Base-by-base conservation (phyloP, 2,113 vertebrate species). In the Heterotis niloticus region DNA sequence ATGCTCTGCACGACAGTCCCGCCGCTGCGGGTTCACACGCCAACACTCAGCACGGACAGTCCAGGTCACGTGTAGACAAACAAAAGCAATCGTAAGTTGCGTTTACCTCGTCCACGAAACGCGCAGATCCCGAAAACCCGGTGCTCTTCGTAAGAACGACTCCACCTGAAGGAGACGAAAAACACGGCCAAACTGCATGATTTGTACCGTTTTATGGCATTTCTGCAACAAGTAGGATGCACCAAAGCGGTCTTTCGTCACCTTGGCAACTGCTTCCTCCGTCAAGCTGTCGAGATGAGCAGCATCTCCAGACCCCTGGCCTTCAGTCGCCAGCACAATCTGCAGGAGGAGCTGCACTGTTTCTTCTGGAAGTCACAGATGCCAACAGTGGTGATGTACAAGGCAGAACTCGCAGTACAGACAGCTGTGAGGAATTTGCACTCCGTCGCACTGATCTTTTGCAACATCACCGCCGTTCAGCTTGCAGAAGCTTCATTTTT, bases 51-150 rank as follows among this genome's bases (percentile, higher is more conserved):
- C 18, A 64, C 11, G 16, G n/a, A 64, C 29, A 44, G 17, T 1
- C 23, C 16, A 59, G 12, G 1, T 7, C 29, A 76, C 16, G 29
- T 28, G 60, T 7, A 13, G n/a, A 76, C 13, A 75, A 68, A 51
- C 2, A 56, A 26, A 9, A 68, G 60, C 13, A 16, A 16, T 5
- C 14, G 24, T 23, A 44, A 67, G 13, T 59, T 23, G 20, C 16
- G 20, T 85, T n/a, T 83, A 93, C 93, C 92, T 93, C 85, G 87
- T 89, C 89, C 90, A 91, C 71, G 88, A 88, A 7, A 87, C 85
- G 73, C 88, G 85, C 82, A 92, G 77, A 68, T 79, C 77, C 69
- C 78, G 82, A 84, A 91, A 94, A 23, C 93, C 93, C 0, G 92
- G 83, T 2, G 90, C 85, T 52, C 64, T 88, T 75, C 82, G 82